Percentiles rank a stretch among this genome's conserved stretches.
Evolutionary conservation across 1,140 invertebrate genomes (phyloP).

Genomic region (Bactericera cockerelli): DNA sequence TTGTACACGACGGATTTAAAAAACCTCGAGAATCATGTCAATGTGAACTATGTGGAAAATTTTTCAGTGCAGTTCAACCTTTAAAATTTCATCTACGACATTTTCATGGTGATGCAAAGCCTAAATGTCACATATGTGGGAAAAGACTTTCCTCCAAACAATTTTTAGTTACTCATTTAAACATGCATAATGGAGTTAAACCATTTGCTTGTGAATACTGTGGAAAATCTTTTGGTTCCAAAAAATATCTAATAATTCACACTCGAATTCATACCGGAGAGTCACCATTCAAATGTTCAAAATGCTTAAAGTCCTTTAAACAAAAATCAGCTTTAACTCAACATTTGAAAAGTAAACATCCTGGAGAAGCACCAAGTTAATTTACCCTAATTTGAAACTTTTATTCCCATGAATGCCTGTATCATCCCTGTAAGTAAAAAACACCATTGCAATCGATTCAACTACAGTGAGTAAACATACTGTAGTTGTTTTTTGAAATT

Average conservation of each 20-base stretch:
- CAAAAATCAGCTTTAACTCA: slow-evolving; percentile 46
- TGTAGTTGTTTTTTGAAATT: too few species aligned
- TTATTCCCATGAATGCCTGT: too few species aligned
- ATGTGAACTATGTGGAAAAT: not conserved
- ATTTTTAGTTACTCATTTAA: slow-evolving; percentile 16
- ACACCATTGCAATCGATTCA: too few species aligned
- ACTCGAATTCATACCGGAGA: slow-evolving; percentile 48
- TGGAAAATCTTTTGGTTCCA: slow-evolving; percentile 42
- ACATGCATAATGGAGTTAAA: slow-evolving; percentile 29
- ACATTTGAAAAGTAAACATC: slow-evolving; percentile 46
- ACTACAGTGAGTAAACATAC: too few species aligned
- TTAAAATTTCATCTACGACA: not conserved
- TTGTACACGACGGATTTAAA: not conserved
- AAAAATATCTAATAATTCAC: slow-evolving; percentile 42
- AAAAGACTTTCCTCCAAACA: slow-evolving; percentile 13
- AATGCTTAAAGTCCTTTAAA: slow-evolving; percentile 30
- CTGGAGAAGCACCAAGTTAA: slow-evolving; percentile 33
- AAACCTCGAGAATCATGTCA: not conserved
- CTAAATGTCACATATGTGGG: slow-evolving; percentile 8
- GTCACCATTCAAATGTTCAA: slow-evolving; percentile 44
- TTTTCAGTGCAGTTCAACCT: too few species aligned
- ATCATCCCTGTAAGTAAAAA: too few species aligned
- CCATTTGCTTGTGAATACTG: slow-evolving; percentile 40
- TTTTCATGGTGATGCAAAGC: not conserved
- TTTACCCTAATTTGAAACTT: not conserved